Evolutionary conservation across 2,888 invertebrate species (phyloP).

Genomic region (Scaptomyza cyrtandrae): DNA sequence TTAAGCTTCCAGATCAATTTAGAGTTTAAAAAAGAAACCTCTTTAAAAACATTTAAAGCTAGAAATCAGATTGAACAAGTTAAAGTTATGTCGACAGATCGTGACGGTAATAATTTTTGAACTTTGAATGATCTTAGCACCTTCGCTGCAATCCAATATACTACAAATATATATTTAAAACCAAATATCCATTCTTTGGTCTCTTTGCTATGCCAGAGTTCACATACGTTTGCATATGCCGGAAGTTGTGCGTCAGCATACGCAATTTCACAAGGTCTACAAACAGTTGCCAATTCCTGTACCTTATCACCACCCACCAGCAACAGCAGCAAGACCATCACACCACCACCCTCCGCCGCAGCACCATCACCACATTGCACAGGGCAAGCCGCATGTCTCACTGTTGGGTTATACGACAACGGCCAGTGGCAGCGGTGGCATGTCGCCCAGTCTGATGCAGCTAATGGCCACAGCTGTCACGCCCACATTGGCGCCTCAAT

Average conservation of each 20-base stretch:
- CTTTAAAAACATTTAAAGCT: too few species aligned
- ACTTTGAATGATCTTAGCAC: too few species aligned
- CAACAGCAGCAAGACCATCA: not conserved
- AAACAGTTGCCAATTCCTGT: conserved; percentile 47
- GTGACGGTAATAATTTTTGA: too few species aligned
- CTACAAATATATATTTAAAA: not conserved
- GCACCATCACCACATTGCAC: conserved; percentile 1
- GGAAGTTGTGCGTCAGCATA: conserved; percentile 71
- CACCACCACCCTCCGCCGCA: not conserved
- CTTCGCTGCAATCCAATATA: too few species aligned
- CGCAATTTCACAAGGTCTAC: conserved; percentile 72
- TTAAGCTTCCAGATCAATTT: too few species aligned
- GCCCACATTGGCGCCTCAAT: conserved; percentile 63
- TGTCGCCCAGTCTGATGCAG: conserved; percentile 64
- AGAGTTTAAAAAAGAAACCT: too few species aligned
- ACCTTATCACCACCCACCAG: conserved; percentile 1
- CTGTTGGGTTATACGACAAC: conserved; percentile 69
- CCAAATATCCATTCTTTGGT: not conserved
- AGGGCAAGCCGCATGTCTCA: conserved; percentile 62
- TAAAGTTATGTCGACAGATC: too few species aligned
- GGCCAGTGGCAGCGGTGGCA: conserved; percentile 54
- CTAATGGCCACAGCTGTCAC: conserved; percentile 59
- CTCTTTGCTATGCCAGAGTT: conserved; percentile 56
- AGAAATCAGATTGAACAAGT: too few species aligned
- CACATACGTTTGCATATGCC: conserved; percentile 82